Percentiles rank a stretch among this genome's conserved stretches.
Conservation (phyloP, 2,888 invertebrate genomes). For the Drosophila acutilabella region DNA sequence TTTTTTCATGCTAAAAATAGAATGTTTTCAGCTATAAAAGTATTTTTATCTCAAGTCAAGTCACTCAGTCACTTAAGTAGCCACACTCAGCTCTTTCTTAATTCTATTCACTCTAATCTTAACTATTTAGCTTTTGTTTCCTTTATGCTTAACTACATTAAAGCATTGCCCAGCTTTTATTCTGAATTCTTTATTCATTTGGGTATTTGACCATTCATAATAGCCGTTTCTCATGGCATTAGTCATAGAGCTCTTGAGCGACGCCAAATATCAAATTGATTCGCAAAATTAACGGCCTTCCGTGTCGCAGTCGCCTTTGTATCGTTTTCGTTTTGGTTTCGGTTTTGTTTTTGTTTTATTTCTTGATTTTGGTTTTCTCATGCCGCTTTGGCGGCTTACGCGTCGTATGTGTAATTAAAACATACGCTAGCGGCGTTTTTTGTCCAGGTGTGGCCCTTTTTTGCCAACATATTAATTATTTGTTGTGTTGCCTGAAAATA, state of each 20-base stretch:
- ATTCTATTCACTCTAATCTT: neutral
- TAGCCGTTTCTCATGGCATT: constrained; percentile 37
- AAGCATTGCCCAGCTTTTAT: neutral
- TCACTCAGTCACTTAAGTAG: neutral
- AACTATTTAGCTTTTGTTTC: constrained; percentile 6
- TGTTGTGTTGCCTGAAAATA: constrained; percentile 18
- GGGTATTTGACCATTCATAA: constrained; percentile 1
- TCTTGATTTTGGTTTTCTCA: constrained; percentile 27
- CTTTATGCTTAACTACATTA: neutral
- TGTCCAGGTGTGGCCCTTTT: constrained; percentile 75
- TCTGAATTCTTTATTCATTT: constrained; percentile 2
- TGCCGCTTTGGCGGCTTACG: constrained; percentile 42
- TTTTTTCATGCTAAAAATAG: neutral
- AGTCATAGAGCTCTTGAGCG: constrained; percentile 35
- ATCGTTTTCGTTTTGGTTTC: constrained; percentile 20
- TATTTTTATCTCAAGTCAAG: neutral
- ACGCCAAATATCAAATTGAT: constrained; percentile 54
- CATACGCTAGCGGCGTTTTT: constrained; percentile 68
- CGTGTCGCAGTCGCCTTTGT: constrained; percentile 31
- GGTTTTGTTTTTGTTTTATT: too few species aligned
- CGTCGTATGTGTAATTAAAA: constrained; percentile 69
- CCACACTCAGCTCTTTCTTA: neutral
- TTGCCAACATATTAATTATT: constrained; percentile 71
- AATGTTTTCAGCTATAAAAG: neutral
- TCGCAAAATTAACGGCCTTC: constrained; percentile 60